phyloP scores from a whole-genome alignment of 2,113 vertebrate genomes.

The Vulpes lagopus region DNA sequence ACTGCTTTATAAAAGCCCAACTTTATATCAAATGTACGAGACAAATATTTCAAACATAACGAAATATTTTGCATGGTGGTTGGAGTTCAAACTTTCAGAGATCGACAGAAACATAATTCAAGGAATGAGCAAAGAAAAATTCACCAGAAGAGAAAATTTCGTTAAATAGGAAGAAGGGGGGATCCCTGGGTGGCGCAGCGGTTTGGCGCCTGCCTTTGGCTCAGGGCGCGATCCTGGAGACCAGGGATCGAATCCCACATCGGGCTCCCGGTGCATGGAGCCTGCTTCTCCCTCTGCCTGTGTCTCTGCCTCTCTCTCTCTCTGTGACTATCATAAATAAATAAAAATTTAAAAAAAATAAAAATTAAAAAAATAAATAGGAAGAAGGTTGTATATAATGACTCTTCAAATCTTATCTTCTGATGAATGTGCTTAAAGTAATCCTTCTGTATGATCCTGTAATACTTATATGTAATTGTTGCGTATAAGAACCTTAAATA shows the following conservation, averaged over 20 bases:
- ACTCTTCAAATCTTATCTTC: background rate
- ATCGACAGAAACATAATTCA: background rate
- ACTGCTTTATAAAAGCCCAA: background rate
- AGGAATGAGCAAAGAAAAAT: background rate
- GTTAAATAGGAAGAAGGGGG: background rate
- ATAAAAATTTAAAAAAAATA: no score
- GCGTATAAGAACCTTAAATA: background rate
- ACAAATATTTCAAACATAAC: conserved; percentile 23
- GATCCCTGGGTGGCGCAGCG: no score
- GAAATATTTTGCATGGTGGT: background rate
- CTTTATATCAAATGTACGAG: background rate
- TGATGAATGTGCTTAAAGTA: background rate
- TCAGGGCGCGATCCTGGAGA: no score
- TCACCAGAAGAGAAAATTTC: background rate
- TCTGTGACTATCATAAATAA: no score
- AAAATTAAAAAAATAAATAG: background rate
- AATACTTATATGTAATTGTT: background rate
- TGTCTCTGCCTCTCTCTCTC: no score
- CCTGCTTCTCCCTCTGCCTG: no score
- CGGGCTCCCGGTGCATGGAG: no score
- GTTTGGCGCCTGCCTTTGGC: no score
- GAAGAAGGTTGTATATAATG: background rate
- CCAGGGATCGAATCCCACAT: no score
- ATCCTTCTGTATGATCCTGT: background rate
- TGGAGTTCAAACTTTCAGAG: background rate